Evolutionary conservation across 2,888 invertebrate species (phyloP).

Genomic region (Perizoma flavofasciatum): DNA sequence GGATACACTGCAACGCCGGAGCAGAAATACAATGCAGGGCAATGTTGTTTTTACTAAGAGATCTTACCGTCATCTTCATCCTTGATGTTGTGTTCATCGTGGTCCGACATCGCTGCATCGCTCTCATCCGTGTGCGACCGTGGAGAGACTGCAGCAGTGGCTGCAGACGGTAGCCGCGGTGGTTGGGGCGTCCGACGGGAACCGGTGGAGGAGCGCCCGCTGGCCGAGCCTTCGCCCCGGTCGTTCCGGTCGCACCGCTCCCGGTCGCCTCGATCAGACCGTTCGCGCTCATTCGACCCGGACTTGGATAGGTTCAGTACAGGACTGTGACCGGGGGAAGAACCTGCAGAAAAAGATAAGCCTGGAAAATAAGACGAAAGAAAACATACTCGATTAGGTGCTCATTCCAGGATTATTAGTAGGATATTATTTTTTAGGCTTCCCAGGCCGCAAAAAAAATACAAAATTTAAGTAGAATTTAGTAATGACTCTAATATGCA

Average conservation of each 20-base stretch:
- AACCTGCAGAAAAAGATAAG: conserved; percentile 80
- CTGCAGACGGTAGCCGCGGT: conserved; percentile 77
- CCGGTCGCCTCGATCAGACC: conserved; percentile 82
- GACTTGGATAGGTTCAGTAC: conserved; percentile 96
- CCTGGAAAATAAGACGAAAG: conserved; percentile 39
- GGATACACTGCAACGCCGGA: no score
- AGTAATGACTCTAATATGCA: no score
- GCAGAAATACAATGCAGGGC: not conserved
- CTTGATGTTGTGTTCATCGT: conserved; percentile 93
- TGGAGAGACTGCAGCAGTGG: conserved; percentile 85
- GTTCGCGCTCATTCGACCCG: conserved; percentile 89
- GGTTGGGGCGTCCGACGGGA: conserved; percentile 86
- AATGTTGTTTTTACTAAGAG: not conserved
- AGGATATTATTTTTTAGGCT: no score
- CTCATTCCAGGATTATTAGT: not conserved
- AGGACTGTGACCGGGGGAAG: conserved; percentile 95
- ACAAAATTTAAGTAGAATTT: no score
- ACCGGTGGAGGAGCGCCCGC: conserved; percentile 84
- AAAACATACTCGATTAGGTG: conserved; percentile 8
- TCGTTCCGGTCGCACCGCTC: conserved; percentile 80
- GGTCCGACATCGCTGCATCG: conserved; percentile 94
- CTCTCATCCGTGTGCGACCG: conserved; percentile 91
- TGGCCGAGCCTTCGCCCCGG: conserved; percentile 74
- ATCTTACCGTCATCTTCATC: conserved; percentile 90
- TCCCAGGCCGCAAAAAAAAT: no score